These are phyloP conservation scores for Rhinichthys osculus DNA, from an alignment of 2,797 vertebrate species.

Conservation along the genomic window DNA sequence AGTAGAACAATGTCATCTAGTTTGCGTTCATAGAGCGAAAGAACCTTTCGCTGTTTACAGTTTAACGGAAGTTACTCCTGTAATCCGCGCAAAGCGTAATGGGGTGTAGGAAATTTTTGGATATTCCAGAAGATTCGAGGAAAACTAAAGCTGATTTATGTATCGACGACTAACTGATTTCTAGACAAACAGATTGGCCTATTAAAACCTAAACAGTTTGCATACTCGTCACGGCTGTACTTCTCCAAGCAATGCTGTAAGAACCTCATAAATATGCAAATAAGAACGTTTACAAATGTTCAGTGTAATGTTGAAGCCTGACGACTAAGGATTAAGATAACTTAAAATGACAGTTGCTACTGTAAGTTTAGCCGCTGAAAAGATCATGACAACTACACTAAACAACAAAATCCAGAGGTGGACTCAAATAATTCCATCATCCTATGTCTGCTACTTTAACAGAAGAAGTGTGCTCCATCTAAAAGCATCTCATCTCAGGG, in stretches of 20 bases:
- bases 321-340: neutral
- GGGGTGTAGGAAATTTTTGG: neutral
- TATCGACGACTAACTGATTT: neutral
- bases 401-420: neutral
- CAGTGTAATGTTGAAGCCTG: neutral
- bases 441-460: neutral
- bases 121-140: neutral
- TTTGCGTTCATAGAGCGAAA: neutral
- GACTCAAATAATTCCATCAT: neutral
- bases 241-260: neutral
- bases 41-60: neutral
- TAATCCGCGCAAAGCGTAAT: neutral
- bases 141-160: neutral
- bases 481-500: neutral
- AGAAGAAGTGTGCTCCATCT: neutral
- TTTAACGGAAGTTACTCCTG: neutral
- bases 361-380: neutral
- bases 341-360: neutral
- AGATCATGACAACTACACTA: neutral
- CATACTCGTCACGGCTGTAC: neutral
- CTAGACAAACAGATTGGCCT: neutral
- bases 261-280: neutral
- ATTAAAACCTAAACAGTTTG: no score
- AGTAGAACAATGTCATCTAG: neutral
- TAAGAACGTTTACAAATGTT: neutral